Evolutionary conservation across 2,888 invertebrate species (phyloP).

Genomic region (Acronicta aceris): DNA sequence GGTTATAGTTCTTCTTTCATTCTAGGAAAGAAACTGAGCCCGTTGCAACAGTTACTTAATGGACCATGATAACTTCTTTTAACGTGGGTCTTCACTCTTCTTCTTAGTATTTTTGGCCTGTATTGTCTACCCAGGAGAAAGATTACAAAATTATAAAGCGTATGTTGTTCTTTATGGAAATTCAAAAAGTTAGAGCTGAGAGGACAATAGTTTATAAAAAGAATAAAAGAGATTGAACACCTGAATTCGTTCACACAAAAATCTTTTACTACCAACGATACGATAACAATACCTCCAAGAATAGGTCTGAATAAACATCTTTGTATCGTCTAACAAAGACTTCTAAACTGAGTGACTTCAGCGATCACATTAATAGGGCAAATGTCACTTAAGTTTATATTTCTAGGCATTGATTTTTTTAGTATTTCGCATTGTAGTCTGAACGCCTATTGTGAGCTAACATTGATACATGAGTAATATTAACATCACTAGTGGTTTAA

Average conservation of each 20-base stretch:
- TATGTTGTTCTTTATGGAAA: too few species aligned
- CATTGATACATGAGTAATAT: too few species aligned
- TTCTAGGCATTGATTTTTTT: slow-evolving; percentile 1
- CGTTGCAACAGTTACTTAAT: too few species aligned
- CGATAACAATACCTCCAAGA: slow-evolving; percentile 19
- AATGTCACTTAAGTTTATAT: slow-evolving; percentile 4
- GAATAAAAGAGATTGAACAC: slow-evolving; percentile 1
- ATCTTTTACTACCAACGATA: slow-evolving; percentile 36
- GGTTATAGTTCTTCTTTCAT: too few species aligned
- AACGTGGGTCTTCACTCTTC: too few species aligned
- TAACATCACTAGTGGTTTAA: too few species aligned
- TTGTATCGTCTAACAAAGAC: slow-evolving; percentile 18
- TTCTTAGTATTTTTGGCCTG: too few species aligned
- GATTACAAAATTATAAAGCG: too few species aligned
- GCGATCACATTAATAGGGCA: slow-evolving; percentile 22
- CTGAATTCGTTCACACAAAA: slow-evolving; percentile 16
- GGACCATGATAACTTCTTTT: not conserved
- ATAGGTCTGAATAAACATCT: slow-evolving; percentile 26
- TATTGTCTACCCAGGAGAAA: too few species aligned
- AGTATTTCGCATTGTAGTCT: slow-evolving; percentile 5
- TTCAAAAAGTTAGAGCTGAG: too few species aligned
- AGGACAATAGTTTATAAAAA: not conserved
- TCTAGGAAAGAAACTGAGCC: too few species aligned
- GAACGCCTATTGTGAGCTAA: not conserved
- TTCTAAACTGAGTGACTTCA: slow-evolving; percentile 19